These are phyloP conservation scores for Epistrophe grossulariae DNA, from an alignment of 2,888 invertebrate species.

Conservation along the genomic window DNA sequence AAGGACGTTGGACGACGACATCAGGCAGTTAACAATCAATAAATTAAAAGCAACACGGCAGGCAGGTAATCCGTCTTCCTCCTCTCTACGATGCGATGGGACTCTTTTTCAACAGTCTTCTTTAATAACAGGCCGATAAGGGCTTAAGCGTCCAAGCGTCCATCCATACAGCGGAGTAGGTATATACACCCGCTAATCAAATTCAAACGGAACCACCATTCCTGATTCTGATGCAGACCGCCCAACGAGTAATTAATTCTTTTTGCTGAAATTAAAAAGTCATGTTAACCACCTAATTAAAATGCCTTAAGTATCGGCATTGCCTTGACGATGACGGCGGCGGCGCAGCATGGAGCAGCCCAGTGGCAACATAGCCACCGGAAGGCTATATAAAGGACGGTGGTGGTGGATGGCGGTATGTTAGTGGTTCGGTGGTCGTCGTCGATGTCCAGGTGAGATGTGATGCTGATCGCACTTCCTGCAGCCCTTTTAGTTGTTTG, in stretches of 20 bases:
- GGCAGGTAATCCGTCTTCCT: slow-evolving; percentile 71
- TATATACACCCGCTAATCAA: slow-evolving; percentile 69
- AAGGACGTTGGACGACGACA: slow-evolving; percentile 51
- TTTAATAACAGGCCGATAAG: slow-evolving; percentile 54
- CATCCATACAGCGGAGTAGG: not conserved
- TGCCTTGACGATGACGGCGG: slow-evolving; percentile 46
- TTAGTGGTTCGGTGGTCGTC: slow-evolving; percentile 60
- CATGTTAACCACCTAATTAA: slow-evolving; percentile 84
- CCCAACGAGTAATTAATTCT: slow-evolving; percentile 84
- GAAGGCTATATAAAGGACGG: slow-evolving; percentile 27
- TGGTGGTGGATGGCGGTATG: slow-evolving; percentile 48
- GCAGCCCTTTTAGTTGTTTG: slow-evolving; percentile 77
- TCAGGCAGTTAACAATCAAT: slow-evolving; percentile 73
- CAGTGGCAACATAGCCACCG: slow-evolving; percentile 55
- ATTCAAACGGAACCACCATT: slow-evolving; percentile 73
- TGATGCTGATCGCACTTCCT: slow-evolving; percentile 68
- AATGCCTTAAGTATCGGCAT: slow-evolving; percentile 80
- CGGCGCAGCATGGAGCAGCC: not conserved
- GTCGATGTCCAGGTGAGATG: slow-evolving; percentile 71
- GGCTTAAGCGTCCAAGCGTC: slow-evolving; percentile 62
- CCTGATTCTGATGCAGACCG: slow-evolving; percentile 78
- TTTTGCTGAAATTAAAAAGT: slow-evolving; percentile 84
- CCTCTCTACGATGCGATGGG: not conserved
- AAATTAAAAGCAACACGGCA: slow-evolving; percentile 76
- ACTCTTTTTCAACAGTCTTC: slow-evolving; percentile 43